Evolutionary conservation across 2,797 vertebrate genomes (phyloP).

Genomic region (Mormyrops attenuatus): DNA sequence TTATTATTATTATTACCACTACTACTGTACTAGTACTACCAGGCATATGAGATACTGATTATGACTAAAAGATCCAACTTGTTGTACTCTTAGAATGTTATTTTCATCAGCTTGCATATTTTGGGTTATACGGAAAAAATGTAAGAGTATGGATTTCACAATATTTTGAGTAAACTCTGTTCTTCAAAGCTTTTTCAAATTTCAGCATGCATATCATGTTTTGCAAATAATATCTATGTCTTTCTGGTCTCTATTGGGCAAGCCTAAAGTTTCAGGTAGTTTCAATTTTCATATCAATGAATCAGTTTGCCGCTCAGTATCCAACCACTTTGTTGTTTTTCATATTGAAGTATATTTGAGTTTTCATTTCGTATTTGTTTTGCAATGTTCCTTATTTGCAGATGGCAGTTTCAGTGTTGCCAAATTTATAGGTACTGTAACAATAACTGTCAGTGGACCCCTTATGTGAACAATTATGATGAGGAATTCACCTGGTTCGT

Average conservation of each 20-base stretch:
- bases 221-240: not conserved
- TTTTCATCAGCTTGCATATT: not conserved
- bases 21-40: not conserved
- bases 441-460: constrained; percentile 18
- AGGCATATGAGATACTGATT: not conserved
- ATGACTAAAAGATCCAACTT: not conserved
- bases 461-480: constrained; percentile 34
- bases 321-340: not conserved
- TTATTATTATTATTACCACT: not conserved
- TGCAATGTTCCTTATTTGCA: constrained; percentile 10
- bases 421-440: constrained; percentile 5
- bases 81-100: not conserved
- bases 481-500: constrained; percentile 19
- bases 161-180: not conserved
- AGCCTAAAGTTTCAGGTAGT: not conserved
- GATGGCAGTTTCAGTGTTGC: constrained; percentile 34
- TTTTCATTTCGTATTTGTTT: not conserved
- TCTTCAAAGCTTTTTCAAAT: not conserved
- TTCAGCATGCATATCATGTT: not conserved
- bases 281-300: not conserved
- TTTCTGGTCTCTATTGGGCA: not conserved
- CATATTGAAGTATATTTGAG: not conserved
- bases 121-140: not conserved
- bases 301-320: not conserved
- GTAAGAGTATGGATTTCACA: not conserved